phyloP scores from a whole-genome alignment of 2,888 invertebrate genomes.

The Lepidocyrtinus sp. region DNA sequence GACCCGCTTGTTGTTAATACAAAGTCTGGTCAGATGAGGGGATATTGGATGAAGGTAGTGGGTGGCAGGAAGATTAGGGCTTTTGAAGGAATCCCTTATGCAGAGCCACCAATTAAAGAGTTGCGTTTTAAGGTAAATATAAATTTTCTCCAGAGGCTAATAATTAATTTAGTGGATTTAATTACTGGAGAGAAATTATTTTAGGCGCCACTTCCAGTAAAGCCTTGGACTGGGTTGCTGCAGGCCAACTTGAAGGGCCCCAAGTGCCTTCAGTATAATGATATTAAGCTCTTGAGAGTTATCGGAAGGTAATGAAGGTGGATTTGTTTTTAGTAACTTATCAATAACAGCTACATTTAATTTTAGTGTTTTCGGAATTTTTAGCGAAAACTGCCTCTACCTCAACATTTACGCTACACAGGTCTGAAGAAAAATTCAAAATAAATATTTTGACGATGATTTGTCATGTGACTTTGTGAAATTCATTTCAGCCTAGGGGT shows the following conservation, averaged over 20 bases:
- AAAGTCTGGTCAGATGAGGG: slow-evolving; percentile 50
- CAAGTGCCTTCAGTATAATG: slow-evolving; percentile 55
- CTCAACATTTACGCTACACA: slow-evolving; percentile 62
- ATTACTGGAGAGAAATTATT: no score
- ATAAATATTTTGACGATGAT: no score
- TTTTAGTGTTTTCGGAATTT: slow-evolving; percentile 2
- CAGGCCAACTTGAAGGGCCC: slow-evolving; percentile 52
- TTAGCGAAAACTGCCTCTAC: slow-evolving; percentile 62
- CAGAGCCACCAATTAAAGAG: slow-evolving; percentile 57
- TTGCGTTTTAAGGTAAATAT: slow-evolving; percentile 59
- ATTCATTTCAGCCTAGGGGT: slow-evolving; percentile 17
- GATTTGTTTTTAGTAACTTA: neutral
- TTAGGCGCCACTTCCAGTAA: slow-evolving; percentile 57
- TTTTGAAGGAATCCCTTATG: slow-evolving; percentile 66
- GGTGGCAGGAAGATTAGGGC: slow-evolving; percentile 61
- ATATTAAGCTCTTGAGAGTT: slow-evolving; percentile 45
- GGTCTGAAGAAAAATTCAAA: no score
- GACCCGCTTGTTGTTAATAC: slow-evolving; percentile 28
- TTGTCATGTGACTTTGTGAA: no score
- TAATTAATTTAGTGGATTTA: neutral
- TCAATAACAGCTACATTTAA: neutral
- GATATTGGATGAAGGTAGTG: slow-evolving; percentile 58
- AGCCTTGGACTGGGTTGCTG: slow-evolving; percentile 53
- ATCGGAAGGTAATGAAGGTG: slow-evolving; percentile 45
- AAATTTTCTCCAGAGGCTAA: slow-evolving; percentile 12